Evolutionary conservation across 2,888 invertebrate species (phyloP), one percentile per base, ranked within the genome.

Genomic region (Coelopa pilipes): DNA sequence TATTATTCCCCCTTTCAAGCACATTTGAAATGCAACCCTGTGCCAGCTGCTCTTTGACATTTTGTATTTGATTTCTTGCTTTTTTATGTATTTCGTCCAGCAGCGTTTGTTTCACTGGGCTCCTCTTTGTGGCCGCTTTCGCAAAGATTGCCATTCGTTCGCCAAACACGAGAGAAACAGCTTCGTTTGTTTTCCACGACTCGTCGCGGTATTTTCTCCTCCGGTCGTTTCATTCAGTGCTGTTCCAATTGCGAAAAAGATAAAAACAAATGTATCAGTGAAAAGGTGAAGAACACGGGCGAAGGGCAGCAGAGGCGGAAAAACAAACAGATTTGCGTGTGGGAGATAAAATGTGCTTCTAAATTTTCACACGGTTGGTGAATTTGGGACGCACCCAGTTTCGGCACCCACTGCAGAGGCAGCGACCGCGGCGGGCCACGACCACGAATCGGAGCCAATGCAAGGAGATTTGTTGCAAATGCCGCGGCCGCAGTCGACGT

Each of bases 321-420:
- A n/a, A 60, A 60, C 19, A 57, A 49, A 49, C 49, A 49, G 11
- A 70, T 15, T 70, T 62, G 15, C 15, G 11, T 7, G 15, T 7
- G 24, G 9, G 17, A 62, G 34, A 2, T 2, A 70, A 24, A 63
- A 70, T 63, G 62, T 63, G 57, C 57, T 50, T 65, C 65, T 65
- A 55, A 63, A 71, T 70, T 70, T 60, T 47, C 57, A 60, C 59
- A 45, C n/a, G 12, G 19, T 50, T 12, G 17, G 24, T 19, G 15
- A 15, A 47, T 34, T 34, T 19, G 45, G 46, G 71, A 55, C 71
- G 65, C 63, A 71, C 71, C 63, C 62, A 62, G 53, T 53, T 71
- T 62, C 12, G 9, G 12, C 45, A 50, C 21, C 19, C 46, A n/a
- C 12, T 62, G 34, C 62, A 49, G 34, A 34, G 34, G 34, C 34